Evolutionary conservation across 2,113 vertebrate species (phyloP).

Genomic region (Ancistrus triradiatus): DNA sequence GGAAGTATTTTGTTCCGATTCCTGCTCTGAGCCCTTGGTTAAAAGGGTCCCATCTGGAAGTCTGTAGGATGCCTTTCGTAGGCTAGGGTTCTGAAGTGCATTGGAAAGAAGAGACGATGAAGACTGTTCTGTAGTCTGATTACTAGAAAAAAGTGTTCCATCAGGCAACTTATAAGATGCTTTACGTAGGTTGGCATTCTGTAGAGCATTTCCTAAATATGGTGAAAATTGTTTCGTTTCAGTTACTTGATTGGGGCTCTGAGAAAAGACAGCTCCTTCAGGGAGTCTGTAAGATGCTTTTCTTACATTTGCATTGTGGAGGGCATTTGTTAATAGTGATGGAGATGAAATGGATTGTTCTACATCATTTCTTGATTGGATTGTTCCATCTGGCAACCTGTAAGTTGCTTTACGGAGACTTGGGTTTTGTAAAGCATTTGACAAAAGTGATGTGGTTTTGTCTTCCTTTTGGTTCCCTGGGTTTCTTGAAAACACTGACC

Average conservation of each 20-base stretch:
- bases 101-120: constrained; percentile 37
- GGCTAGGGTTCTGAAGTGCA: constrained; percentile 55
- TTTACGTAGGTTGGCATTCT: constrained; percentile 60
- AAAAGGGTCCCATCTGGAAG: constrained; percentile 50
- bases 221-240: constrained; percentile 47
- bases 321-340: constrained; percentile 49
- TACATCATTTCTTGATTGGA: constrained; percentile 37
- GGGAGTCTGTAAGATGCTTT: constrained; percentile 55
- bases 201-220: constrained; percentile 58
- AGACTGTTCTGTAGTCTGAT: constrained; percentile 31
- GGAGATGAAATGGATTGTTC: constrained; percentile 27
- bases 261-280: constrained; percentile 44
- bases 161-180: constrained; percentile 62
- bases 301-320: constrained; percentile 57
- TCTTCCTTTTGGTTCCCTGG: constrained; percentile 26
- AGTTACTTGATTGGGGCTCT: constrained; percentile 26
- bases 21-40: constrained; percentile 28
- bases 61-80: constrained; percentile 57
- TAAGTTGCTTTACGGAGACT: constrained; percentile 46
- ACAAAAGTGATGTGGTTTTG: constrained; percentile 30
- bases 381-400: constrained; percentile 45
- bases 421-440: constrained; percentile 49
- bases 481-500: constrained; percentile 23
- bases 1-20: constrained; percentile 45
- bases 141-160: constrained; percentile 45